Conservation (phyloP, 2,888 invertebrate species). For the Chaetogeoica ovagalla region DNA sequence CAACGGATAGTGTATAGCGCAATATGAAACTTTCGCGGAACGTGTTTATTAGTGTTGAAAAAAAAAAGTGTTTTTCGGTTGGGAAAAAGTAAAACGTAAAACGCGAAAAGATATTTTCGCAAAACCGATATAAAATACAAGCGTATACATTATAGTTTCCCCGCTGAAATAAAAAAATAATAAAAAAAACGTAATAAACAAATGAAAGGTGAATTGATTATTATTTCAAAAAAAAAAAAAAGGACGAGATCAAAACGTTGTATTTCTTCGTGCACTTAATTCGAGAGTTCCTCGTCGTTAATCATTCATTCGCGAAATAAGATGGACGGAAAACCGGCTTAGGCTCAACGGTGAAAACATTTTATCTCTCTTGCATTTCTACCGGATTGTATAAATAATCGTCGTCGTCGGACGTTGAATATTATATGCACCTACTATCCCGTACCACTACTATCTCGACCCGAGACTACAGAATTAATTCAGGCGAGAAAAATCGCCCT, state of each 20-base stretch:
- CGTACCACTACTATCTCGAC: not conserved
- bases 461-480: not conserved
- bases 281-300: not conserved
- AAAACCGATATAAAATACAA: not conserved
- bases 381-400: not conserved
- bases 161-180: not conserved
- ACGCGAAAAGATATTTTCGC: not conserved
- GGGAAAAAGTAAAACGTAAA: not conserved
- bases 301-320: slow-evolving; percentile 14
- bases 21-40: not conserved
- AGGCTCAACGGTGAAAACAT: not conserved
- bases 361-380: not conserved
- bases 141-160: not conserved
- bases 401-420: not conserved
- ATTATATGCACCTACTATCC: too few relatives aligned
- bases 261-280: not conserved
- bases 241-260: not conserved
- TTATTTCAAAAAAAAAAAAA: slow-evolving; percentile 1
- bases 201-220: not conserved
- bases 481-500: too few relatives aligned
- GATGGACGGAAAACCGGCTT: not conserved
- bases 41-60: not conserved
- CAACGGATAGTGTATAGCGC: not conserved
- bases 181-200: not conserved
- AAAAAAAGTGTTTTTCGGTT: not conserved